Evolutionary conservation across 2,113 vertebrate genomes (phyloP).

Genomic region (Eptatretus burgeri): DNA sequence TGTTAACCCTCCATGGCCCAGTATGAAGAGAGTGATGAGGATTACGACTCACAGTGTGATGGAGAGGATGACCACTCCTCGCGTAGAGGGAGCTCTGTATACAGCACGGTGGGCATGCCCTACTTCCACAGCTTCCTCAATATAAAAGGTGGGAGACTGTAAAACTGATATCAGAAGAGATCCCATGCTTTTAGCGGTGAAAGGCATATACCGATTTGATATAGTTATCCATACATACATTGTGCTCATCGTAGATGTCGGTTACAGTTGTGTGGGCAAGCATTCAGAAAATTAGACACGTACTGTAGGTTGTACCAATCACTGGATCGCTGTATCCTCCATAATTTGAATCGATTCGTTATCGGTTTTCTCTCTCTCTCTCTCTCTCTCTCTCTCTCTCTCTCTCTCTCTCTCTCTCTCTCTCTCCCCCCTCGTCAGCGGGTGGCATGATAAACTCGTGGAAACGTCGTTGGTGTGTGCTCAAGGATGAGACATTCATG

Average conservation of each 20-base stretch:
- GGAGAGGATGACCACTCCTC: constrained; percentile 65
- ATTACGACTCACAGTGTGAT: constrained; percentile 61
- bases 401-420: not conserved
- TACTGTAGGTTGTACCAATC: too few species aligned
- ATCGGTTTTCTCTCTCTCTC: not conserved
- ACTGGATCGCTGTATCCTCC: too few species aligned
- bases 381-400: not conserved
- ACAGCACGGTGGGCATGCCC: constrained; percentile 69
- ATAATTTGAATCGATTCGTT: too few species aligned
- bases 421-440: constrained; percentile 13
- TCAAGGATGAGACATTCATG: constrained; percentile 88
- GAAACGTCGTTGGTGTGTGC: constrained; percentile 85
- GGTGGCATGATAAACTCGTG: constrained; percentile 77
- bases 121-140: constrained; percentile 90
- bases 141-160: constrained; percentile 48
- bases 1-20: constrained; percentile 12
- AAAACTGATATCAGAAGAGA: too few species aligned
- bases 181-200: too few species aligned
- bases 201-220: too few species aligned
- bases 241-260: too few species aligned
- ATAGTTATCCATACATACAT: too few species aligned
- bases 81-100: constrained; percentile 54
- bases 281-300: too few species aligned
- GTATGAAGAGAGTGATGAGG: constrained; percentile 94
- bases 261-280: too few species aligned